Evolutionary conservation across 2,797 vertebrate species (phyloP), one percentile per base, ranked within the genome.

Genomic region (Sternarchorhynchus goeldii): DNA sequence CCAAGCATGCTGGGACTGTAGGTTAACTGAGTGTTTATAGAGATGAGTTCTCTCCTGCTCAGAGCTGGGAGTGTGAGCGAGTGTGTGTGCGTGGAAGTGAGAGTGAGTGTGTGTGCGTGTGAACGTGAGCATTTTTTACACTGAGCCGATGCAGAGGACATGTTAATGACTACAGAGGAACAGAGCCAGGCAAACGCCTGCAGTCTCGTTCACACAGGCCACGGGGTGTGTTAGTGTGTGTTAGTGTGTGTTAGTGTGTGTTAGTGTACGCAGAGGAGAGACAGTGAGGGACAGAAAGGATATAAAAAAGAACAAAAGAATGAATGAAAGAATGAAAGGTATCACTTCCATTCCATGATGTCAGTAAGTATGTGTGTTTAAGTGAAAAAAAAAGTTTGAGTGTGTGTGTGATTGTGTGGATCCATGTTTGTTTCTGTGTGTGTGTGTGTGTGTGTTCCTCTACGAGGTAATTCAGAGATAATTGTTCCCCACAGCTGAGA

Each of bases 11-110:
- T 76, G 78, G 78, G 55, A 58, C 67, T n/a, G 71, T 50, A 76
- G 78, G 78, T 80, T 76, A 80, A 69, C 78, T 31, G 59, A 80
- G 73, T 76, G 59, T 80, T 80, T 80, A 80, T 69, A 80, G 78
- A 80, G 67, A 70, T 80, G 73, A 65, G 58, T 60, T 70, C 58
- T 75, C 73, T 80, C 14, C 25, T 70, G 63, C 50, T 57, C 73
- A 71, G 21, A 65, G 50, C 34, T 65, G 31, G 12, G 71, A 71
- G 73, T 50, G 53, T 36, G 53, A 62, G 50, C 74, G 56, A 67
- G 57, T 80, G 75, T 67, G 72, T 75, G 64, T 69, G 21, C 41
- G 57, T 71, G 68, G 57, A 62, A 60, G 78, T 18, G 55, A 75
- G 68, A 31, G 72, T 65, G 64, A 39, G 36, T 70, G 78, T 68